These are phyloP conservation scores for Cephalopachus bancanus DNA, from an alignment of 2,797 vertebrate genomes.

Conservation along the genomic window DNA sequence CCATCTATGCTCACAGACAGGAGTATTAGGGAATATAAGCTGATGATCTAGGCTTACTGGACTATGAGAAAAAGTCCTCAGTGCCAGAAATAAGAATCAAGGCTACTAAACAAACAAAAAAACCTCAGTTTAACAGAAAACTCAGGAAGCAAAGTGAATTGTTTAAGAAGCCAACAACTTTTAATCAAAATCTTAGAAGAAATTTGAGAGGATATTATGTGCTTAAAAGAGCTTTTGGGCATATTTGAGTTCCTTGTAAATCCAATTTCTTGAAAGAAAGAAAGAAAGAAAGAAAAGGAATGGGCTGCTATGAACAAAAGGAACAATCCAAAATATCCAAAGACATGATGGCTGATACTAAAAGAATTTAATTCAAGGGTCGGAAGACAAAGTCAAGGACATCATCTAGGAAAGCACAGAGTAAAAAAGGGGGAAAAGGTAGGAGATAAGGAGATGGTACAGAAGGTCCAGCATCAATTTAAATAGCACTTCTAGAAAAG, in stretches of 20 bases:
- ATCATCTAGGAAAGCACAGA: not conserved
- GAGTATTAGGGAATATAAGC: constrained; percentile 9
- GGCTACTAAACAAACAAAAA: not conserved
- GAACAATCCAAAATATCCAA: not conserved
- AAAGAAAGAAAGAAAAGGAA: not conserved
- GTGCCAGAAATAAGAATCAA: not conserved
- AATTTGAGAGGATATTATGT: not conserved
- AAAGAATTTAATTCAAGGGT: not conserved
- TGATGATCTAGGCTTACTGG: not conserved
- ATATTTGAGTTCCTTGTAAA: too few relatives aligned
- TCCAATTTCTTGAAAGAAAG: too few relatives aligned
- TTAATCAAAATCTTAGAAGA: constrained; percentile 24
- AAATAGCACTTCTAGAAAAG: not conserved
- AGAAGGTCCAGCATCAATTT: not conserved
- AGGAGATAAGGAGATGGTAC: not conserved
- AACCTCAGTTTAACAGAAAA: not conserved
- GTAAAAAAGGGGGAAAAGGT: not conserved
- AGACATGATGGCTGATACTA: not conserved
- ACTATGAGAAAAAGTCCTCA: not conserved
- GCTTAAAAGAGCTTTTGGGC: not conserved
- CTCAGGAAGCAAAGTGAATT: not conserved
- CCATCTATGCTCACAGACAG: not conserved
- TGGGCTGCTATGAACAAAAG: not conserved
- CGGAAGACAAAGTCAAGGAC: not conserved
- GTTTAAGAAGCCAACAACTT: not conserved